Conservation (phyloP, 2,113 vertebrate species). For the Corythornis vintsioides region DNA sequence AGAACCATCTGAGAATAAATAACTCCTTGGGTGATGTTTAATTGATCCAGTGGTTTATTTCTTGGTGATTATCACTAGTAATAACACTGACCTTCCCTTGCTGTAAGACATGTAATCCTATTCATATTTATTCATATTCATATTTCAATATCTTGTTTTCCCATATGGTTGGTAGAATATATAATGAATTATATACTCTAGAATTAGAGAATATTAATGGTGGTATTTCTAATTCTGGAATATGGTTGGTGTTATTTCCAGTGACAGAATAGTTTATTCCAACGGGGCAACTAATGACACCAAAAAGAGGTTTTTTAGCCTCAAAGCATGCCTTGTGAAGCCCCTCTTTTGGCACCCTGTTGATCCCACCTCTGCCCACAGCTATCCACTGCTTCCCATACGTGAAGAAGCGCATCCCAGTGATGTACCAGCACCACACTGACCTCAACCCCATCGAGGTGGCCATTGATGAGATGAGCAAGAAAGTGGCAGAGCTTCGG, state of each 20-base stretch:
- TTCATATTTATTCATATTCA: background rate
- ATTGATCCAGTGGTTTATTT: background rate
- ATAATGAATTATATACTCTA: too few species aligned
- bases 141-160: background rate
- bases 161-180: background rate
- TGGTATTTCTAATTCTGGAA: too few species aligned
- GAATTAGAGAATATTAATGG: too few species aligned
- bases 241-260: too few species aligned
- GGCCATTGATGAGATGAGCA: conserved; percentile 98
- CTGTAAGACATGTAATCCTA: background rate
- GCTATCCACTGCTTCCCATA: conserved; percentile 97
- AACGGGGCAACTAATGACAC: background rate
- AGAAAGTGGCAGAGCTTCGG: conserved; percentile 91
- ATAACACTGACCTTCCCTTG: background rate
- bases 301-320: background rate
- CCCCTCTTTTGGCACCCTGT: background rate
- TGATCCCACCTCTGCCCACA: conserved; percentile 30
- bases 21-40: too few species aligned
- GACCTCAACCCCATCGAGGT: conserved; percentile 98
- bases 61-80: background rate
- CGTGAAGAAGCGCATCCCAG: conserved; percentile 94
- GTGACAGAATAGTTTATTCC: background rate
- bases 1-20: background rate
- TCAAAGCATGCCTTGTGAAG: background rate
- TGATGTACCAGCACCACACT: conserved; percentile 98